Percentiles rank a stretch among this genome's conserved stretches.
These are phyloP conservation scores for Catocala sponsa DNA, from an alignment of 2,888 invertebrate species.

Conservation along the genomic window DNA sequence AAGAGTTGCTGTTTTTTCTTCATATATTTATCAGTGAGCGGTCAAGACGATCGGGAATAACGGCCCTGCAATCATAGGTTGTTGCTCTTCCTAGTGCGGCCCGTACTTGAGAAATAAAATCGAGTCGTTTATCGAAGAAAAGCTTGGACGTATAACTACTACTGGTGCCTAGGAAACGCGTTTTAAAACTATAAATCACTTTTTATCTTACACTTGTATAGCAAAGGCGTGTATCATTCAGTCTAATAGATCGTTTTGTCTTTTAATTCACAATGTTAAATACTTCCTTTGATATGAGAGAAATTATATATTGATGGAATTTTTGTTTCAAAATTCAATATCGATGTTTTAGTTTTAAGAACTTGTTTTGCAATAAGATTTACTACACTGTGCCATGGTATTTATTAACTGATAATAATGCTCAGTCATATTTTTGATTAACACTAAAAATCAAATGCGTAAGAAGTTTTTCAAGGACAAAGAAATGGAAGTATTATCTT, in stretches of 20 bases:
- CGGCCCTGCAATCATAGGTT: slow-evolving; percentile 88
- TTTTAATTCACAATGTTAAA: slow-evolving; percentile 2
- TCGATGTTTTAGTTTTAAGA: too few species aligned
- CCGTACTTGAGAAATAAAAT: slow-evolving; percentile 72
- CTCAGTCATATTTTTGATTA: background rate
- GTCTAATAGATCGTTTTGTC: slow-evolving; percentile 16
- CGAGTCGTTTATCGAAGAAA: slow-evolving; percentile 65
- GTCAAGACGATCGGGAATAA: slow-evolving; percentile 81
- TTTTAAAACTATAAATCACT: slow-evolving; percentile 47
- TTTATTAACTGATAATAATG: background rate
- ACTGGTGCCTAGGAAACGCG: slow-evolving; percentile 41
- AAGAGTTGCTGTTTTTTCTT: slow-evolving; percentile 55
- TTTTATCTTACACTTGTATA: slow-evolving; percentile 35
- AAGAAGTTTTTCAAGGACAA: slow-evolving; percentile 50
- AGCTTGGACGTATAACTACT: slow-evolving; percentile 50
- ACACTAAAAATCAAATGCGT: background rate
- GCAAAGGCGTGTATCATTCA: slow-evolving; percentile 22
- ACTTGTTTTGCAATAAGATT: too few species aligned
- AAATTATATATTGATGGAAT: too few species aligned
- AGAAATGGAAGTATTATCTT: slow-evolving; percentile 49
- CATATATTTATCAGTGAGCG: slow-evolving; percentile 71
- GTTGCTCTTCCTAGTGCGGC: slow-evolving; percentile 83
- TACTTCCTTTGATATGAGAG: background rate
- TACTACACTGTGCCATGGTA: too few species aligned
- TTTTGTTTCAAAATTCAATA: too few species aligned